Evolutionary conservation across 92 coral and sea anemone genomes (phyloP).

Genomic region (Zoanthus gigantus): DNA sequence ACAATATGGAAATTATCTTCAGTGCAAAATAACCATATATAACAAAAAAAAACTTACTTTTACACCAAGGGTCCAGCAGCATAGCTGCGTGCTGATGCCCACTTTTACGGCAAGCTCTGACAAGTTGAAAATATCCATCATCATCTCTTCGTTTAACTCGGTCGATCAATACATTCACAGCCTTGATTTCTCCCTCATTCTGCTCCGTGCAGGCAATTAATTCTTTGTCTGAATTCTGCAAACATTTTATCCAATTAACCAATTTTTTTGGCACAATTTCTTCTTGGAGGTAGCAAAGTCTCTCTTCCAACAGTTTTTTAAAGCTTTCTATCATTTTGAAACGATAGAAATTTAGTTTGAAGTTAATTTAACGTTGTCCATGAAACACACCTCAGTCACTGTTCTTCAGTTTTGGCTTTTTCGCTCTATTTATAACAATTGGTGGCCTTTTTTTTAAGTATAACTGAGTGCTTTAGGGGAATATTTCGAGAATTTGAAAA

Average conservation of each 20-base stretch:
- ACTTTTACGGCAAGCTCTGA: background rate
- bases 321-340: background rate
- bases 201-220: background rate
- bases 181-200: background rate
- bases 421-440: too few species aligned
- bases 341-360: background rate
- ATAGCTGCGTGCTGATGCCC: slow-evolving; percentile 38
- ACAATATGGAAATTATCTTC: too few species aligned
- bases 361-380: background rate
- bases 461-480: background rate
- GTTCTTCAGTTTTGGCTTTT: background rate
- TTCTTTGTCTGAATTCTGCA: slow-evolving; percentile 19
- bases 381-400: background rate
- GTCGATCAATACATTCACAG: background rate
- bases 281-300: background rate
- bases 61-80: slow-evolving; percentile 16
- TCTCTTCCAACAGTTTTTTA: background rate
- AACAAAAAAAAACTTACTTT: slow-evolving; percentile 24
- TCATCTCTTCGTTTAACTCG: background rate
- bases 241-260: background rate
- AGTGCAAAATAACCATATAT: background rate
- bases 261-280: slow-evolving; percentile 5
- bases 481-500: background rate
- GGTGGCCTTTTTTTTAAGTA: too few species aligned
- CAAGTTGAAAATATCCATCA: background rate